phyloP scores from a whole-genome alignment of 2,888 invertebrate genomes.

The Asteroscopus sphinx region DNA sequence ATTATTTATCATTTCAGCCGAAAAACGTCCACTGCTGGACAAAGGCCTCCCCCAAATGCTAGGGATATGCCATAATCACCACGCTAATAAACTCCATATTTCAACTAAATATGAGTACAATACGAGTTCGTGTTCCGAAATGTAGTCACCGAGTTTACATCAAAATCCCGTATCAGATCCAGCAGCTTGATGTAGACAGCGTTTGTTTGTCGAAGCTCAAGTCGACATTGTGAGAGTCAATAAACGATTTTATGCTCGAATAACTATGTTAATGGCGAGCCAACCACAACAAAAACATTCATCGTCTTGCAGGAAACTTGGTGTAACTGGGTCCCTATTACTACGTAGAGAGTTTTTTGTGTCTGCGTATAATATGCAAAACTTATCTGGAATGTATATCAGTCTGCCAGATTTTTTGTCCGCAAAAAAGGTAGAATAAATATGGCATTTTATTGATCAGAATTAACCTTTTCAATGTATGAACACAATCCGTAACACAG shows the following conservation, averaged over 20 bases:
- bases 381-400: conserved; percentile 28
- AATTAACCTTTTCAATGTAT: conserved; percentile 7
- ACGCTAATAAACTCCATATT: no score
- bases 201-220: conserved; percentile 64
- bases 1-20: no score
- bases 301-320: conserved; percentile 61
- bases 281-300: conserved; percentile 76
- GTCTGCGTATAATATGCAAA: conserved; percentile 17
- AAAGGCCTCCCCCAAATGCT: no score
- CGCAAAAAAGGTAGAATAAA: background rate
- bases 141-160: conserved; percentile 34
- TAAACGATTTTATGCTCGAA: conserved; percentile 81
- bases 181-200: conserved; percentile 38
- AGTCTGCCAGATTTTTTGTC: background rate
- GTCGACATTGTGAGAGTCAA: conserved; percentile 71
- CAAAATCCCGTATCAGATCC: conserved; percentile 44
- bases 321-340: conserved; percentile 44
- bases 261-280: conserved; percentile 80
- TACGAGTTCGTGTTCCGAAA: conserved; percentile 10
- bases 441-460: background rate
- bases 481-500: conserved; percentile 16
- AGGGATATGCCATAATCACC: no score
- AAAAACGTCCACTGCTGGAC: no score
- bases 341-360: conserved; percentile 32
- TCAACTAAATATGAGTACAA: background rate